These are phyloP conservation scores for Tenodera sinensis DNA, from an alignment of 2,888 invertebrate genomes.

Conservation along the genomic window DNA sequence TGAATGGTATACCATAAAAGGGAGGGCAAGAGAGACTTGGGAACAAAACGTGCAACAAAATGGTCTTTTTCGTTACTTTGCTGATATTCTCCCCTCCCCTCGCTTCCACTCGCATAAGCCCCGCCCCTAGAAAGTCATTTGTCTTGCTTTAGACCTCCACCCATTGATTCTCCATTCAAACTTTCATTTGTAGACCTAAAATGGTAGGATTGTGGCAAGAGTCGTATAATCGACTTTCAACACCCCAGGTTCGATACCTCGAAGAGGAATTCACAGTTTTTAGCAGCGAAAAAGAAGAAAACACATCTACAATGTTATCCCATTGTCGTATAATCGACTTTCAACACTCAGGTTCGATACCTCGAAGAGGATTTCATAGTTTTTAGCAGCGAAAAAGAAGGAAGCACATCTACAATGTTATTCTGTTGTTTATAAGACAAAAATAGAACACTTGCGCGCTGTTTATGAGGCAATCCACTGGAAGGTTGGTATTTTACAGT, in stretches of 20 bases:
- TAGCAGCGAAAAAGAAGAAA: too few species aligned
- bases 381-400: too few species aligned
- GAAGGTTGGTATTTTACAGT: too few species aligned
- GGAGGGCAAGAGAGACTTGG: background rate
- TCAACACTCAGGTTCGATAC: background rate
- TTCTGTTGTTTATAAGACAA: too few species aligned
- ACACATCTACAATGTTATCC: too few species aligned
- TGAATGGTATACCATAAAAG: background rate
- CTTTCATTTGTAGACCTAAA: constrained; percentile 2
- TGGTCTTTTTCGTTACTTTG: background rate
- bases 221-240: background rate
- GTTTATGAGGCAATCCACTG: too few species aligned
- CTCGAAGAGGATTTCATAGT: background rate
- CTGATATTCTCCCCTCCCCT: background rate
- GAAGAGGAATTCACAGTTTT: background rate
- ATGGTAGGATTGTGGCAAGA: background rate
- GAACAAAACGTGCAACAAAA: background rate
- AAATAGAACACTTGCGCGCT: too few species aligned
- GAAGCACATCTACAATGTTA: rapidly evolving
- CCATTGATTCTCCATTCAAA: constrained; percentile 24
- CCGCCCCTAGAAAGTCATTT: constrained; percentile 12
- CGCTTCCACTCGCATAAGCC: background rate
- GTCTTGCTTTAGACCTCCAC: constrained; percentile 1
- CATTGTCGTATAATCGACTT: background rate
- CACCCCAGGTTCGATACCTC: background rate